Base-by-base conservation (phyloP, 2,113 vertebrate species). In the Erythrolamprus reginae region DNA sequence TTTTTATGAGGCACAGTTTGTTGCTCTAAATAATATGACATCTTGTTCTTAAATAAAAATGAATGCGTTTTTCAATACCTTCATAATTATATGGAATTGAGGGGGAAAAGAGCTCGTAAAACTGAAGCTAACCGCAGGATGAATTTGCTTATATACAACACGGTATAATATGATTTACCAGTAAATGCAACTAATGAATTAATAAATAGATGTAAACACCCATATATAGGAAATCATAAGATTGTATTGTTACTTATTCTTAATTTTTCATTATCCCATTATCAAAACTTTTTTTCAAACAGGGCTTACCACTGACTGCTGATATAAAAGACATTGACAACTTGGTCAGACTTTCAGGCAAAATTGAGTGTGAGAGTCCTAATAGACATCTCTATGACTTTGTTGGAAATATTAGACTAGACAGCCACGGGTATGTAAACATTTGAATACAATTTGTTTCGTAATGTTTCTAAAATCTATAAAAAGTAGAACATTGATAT, bases 311-410 rank as follows among this genome's bases (percentile, higher is more conserved):
- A 24, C 89, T 98, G 89, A 99, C 98, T 0, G 95, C 98, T 15
- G 99, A 99, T 10, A 97, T 99, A 91, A 99, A 98, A 92, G 99
- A 99, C 90, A 98, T 98, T 33, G 99, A 99, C 94, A 98, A 95
- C 93, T 96, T 99, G 94, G 97, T 98, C 97, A 97, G 96, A 85
- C 95, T 99, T 92, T 98, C 98, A 3, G 99, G 99, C 61, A 97
- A 96, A 94, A 99, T 99, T 95, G 99, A 99, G 93, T 99, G 99
- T 58, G 99, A 99, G 94, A 99, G 98, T 94, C 99, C 99, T 84
- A 99, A 99, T 94, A 96, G 98, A 53, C 99, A 99, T 95, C 97
- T 99, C 82, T 99, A 99, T 9, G 99, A 99, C 96, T 99, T 99
- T 95, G 98, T 99, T 90, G 99, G 99, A 92, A 99, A 99, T 96